These are phyloP conservation scores for Procambarus virginalis DNA, from an alignment of 1,140 invertebrate genomes.

Conservation along the genomic window DNA sequence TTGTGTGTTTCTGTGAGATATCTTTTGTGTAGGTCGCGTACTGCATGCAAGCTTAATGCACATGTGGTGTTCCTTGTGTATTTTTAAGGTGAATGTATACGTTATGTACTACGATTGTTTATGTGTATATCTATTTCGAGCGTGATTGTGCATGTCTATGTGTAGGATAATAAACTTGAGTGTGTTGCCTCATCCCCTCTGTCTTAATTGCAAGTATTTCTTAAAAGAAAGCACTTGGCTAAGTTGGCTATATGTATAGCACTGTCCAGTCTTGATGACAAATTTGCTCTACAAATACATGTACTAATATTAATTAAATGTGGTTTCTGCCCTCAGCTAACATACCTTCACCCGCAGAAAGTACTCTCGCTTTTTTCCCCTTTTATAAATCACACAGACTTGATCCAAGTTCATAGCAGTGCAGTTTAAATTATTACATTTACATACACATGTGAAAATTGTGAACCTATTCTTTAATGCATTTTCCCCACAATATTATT, in stretches of 20 bases:
- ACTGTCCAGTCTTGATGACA: neutral
- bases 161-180: neutral
- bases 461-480: neutral
- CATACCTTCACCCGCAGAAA: neutral
- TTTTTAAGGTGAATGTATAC: no score
- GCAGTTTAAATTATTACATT: neutral
- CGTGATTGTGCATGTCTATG: no score
- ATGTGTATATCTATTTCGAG: no score
- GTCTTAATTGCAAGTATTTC: neutral
- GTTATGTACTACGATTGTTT: no score
- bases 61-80: no score
- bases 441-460: neutral
- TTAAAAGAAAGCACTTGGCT: no score
- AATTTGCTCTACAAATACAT: neutral
- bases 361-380: neutral
- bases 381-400: neutral
- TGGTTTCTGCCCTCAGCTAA: neutral
- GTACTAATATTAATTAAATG: neutral
- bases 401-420: neutral
- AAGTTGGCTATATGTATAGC: no score
- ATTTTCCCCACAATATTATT: neutral
- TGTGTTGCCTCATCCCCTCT: neutral
- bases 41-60: no score
- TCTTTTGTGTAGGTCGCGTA: no score
- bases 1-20: no score